Conservation (phyloP, 2,888 invertebrate genomes). For the Apamea crenata region DNA sequence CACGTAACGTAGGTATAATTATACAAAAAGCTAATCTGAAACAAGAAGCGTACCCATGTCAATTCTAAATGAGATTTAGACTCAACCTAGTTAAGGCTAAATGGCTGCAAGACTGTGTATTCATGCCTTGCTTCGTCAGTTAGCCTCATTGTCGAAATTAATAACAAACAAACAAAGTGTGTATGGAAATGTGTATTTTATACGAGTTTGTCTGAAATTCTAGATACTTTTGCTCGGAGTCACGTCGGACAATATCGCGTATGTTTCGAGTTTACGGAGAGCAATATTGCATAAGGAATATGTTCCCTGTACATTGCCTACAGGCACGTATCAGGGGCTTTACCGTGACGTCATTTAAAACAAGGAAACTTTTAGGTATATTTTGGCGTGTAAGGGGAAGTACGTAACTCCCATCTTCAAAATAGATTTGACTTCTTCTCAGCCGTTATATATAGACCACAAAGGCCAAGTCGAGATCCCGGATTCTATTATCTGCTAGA, state of each 20-base stretch:
- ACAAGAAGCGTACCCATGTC: slow-evolving; percentile 39
- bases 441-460: background rate
- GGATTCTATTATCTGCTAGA: background rate
- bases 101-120: slow-evolving; percentile 36
- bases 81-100: slow-evolving; percentile 46
- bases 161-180: slow-evolving; percentile 56
- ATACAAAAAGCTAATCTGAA: slow-evolving; percentile 17
- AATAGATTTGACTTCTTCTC: background rate
- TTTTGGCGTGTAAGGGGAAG: slow-evolving; percentile 25
- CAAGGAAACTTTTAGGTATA: slow-evolving; percentile 22
- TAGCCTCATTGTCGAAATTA: slow-evolving; percentile 57
- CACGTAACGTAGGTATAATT: slow-evolving; percentile 47
- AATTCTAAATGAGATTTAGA: slow-evolving; percentile 62
- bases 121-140: slow-evolving; percentile 40
- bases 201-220: slow-evolving; percentile 9
- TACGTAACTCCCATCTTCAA: background rate
- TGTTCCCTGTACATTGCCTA: background rate
- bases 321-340: slow-evolving; percentile 4
- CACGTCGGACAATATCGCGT: slow-evolving; percentile 34
- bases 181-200: slow-evolving; percentile 34
- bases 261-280: slow-evolving; percentile 28
- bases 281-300: slow-evolving; percentile 36
- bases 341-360: slow-evolving; percentile 41
- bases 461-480: background rate
- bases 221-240: slow-evolving; percentile 29